These are phyloP conservation scores for Cylas formicarius DNA, from an alignment of 1,140 invertebrate genomes.

Conservation along the genomic window DNA sequence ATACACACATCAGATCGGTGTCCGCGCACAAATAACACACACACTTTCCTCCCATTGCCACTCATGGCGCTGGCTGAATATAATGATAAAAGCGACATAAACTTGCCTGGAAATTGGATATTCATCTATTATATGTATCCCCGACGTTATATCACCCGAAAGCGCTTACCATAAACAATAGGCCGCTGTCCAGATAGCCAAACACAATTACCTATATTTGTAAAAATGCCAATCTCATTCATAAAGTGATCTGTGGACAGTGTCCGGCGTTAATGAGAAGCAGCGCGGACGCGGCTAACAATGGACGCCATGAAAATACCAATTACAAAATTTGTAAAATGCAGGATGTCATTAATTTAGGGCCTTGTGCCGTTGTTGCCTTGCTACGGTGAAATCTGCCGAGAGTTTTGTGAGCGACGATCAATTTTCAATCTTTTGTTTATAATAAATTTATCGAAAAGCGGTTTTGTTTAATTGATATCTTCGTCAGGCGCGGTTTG, in stretches of 20 bases:
- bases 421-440: neutral
- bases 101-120: conserved; percentile 28
- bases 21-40: too few species aligned
- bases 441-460: neutral
- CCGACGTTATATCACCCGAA: conserved; percentile 12
- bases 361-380: too few species aligned
- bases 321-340: conserved; percentile 32
- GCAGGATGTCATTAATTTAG: conserved; percentile 29
- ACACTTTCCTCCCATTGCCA: too few species aligned
- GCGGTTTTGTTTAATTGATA: neutral
- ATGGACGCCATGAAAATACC: conserved; percentile 22
- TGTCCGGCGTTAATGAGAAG: conserved; percentile 21
- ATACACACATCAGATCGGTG: too few species aligned
- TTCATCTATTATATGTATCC: conserved; percentile 20
- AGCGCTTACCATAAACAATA: conserved; percentile 25
- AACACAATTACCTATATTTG: conserved; percentile 34
- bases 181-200: conserved; percentile 27
- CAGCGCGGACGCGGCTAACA: conserved; percentile 9
- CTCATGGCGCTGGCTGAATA: too few species aligned
- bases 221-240: conserved; percentile 33
- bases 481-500: too few species aligned
- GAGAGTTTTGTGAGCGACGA: too few species aligned
- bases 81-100: conserved; percentile 8
- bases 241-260: conserved; percentile 23
- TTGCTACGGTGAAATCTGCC: too few species aligned